These are phyloP conservation scores for Theristicus caerulescens DNA, from an alignment of 2,113 vertebrate genomes.

Conservation along the genomic window DNA sequence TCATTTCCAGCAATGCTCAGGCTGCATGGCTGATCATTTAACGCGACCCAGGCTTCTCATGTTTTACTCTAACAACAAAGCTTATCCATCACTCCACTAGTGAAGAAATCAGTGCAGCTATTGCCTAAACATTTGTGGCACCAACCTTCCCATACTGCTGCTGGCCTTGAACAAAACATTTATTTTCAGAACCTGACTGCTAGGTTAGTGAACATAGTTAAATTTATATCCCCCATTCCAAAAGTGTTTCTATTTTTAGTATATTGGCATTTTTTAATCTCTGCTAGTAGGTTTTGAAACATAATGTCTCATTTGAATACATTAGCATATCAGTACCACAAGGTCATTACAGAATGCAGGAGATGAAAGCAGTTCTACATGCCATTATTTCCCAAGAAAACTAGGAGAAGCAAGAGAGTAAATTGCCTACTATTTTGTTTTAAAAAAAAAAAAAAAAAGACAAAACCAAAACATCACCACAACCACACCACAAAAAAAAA, in stretches of 20 bases:
- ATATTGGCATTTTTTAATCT: conserved; percentile 37
- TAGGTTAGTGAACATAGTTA: not conserved
- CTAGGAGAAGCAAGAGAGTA: not conserved
- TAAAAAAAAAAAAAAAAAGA: not conserved
- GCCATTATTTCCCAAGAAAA: conserved; percentile 8
- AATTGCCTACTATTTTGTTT: not conserved
- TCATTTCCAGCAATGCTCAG: not conserved
- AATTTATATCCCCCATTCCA: not conserved
- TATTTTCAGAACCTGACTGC: conserved; percentile 2
- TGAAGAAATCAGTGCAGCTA: not conserved
- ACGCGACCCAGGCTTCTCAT: not conserved
- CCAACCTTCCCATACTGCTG: not conserved
- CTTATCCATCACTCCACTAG: not conserved
- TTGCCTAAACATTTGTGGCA: not conserved
- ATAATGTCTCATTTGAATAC: conserved; percentile 63
- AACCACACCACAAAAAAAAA: not conserved
- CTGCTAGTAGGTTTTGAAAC: conserved; percentile 41
- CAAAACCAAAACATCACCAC: not conserved
- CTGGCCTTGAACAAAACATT: not conserved
- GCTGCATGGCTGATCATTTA: fast-evolving
- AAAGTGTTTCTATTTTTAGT: conserved; percentile 54
- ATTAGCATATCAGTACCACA: conserved; percentile 54
- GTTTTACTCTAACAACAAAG: not conserved
- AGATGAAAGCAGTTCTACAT: conserved; percentile 31
- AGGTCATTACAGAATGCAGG: conserved; percentile 42